These are phyloP conservation scores for Electrophaes corylata DNA, from an alignment of 2,888 invertebrate species.

Conservation along the genomic window DNA sequence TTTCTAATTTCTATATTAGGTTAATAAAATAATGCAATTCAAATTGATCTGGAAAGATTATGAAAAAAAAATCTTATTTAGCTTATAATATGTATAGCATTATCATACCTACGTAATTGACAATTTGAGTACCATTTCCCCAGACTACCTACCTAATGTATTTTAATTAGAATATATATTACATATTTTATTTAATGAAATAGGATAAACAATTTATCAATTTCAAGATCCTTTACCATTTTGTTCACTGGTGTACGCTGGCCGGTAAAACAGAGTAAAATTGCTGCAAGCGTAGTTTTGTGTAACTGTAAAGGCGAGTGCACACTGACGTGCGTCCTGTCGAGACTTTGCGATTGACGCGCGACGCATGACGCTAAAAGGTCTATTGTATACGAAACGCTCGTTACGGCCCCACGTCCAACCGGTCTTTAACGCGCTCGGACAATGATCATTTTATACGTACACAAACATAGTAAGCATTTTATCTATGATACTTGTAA, in stretches of 20 bases:
- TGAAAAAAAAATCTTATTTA: too few species aligned
- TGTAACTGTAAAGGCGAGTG: slow-evolving; percentile 58
- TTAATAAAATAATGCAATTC: too few species aligned
- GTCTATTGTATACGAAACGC: slow-evolving; percentile 83
- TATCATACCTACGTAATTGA: too few species aligned
- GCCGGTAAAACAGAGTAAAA: background rate
- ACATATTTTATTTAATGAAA: too few species aligned
- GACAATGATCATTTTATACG: slow-evolving; percentile 82
- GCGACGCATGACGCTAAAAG: slow-evolving; percentile 81
- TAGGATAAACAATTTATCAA: too few species aligned
- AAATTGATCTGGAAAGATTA: too few species aligned
- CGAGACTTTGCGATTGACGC: slow-evolving; percentile 72
- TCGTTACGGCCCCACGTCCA: slow-evolving; percentile 73
- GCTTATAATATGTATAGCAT: too few species aligned
- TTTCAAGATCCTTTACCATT: background rate
- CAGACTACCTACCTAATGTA: background rate
- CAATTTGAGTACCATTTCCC: background rate
- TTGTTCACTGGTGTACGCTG: background rate
- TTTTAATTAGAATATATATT: too few species aligned
- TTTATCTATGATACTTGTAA: slow-evolving; percentile 54
- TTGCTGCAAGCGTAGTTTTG: background rate
- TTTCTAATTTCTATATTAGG: too few species aligned
- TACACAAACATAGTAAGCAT: slow-evolving; percentile 73
- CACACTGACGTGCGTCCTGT: slow-evolving; percentile 55
- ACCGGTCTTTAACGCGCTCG: slow-evolving; percentile 82